These are phyloP conservation scores for Gonioctena quinquepunctata DNA, from an alignment of 1,140 invertebrate species.

Conservation along the genomic window DNA sequence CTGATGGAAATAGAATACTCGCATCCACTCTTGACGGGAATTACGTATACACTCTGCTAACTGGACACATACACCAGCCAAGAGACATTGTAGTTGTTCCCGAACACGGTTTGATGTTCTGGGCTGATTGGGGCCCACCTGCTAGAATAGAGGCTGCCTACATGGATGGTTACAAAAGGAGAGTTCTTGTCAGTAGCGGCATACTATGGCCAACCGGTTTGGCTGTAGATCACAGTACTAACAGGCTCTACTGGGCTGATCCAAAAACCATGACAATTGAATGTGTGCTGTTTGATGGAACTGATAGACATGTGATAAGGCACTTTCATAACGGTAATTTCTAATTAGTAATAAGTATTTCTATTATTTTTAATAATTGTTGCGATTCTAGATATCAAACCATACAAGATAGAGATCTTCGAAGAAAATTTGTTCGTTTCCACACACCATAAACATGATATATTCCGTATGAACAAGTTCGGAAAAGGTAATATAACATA, in stretches of 20 bases:
- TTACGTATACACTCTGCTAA: conserved; percentile 63
- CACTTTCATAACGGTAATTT: conserved; percentile 58
- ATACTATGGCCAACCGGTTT: conserved; percentile 71
- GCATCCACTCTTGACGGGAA: conserved; percentile 65
- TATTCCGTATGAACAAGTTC: conserved; percentile 75
- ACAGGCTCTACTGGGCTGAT: conserved; percentile 77
- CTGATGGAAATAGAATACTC: conserved; percentile 68
- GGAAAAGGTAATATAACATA: conserved; percentile 61
- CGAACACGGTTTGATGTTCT: conserved; percentile 59
- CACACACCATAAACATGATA: conserved; percentile 65
- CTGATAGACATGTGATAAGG: conserved; percentile 63
- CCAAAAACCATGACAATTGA: conserved; percentile 70
- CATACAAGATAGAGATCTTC: conserved; percentile 75
- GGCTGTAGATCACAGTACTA: conserved; percentile 69
- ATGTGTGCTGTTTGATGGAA: conserved; percentile 68
- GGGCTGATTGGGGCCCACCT: conserved; percentile 54
- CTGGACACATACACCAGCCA: conserved; percentile 63
- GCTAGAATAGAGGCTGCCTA: conserved; percentile 66
- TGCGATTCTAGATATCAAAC: conserved; percentile 57
- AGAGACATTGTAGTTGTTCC: conserved; percentile 72
- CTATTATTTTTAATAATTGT: neutral
- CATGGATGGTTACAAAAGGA: conserved; percentile 68
- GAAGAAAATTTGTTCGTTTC: conserved; percentile 73
- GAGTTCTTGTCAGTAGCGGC: conserved; percentile 60
- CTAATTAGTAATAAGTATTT: neutral